Base-by-base conservation (phyloP, 2,113 vertebrate species). In the Mastomys coucha region DNA sequence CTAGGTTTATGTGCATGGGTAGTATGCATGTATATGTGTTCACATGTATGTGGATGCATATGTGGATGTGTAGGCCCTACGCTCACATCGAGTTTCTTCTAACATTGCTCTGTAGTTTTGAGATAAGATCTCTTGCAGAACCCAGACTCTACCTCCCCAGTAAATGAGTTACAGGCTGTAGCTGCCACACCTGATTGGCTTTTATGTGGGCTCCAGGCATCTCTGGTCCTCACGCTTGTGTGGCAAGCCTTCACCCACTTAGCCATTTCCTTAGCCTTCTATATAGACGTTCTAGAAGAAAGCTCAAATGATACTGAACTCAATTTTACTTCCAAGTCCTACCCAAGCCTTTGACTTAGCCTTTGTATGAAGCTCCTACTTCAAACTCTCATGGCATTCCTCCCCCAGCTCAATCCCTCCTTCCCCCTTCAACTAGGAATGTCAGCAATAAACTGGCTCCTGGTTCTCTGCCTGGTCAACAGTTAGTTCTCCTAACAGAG, bases 321-420 rank as follows among this genome's bases (percentile, higher is more conserved):
- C 88, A 96, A 90, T 6, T 33, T 20, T 5, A 91, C 33, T 2
- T 58, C 42, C 6, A 82, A 94, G 95, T 89, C 11, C 67, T 91
- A 72, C 65, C 14, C 80, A 91, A 95, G 85, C 45, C 70, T 93
- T 93, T 75, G n/a, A 93, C 39, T 73, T 60, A 87, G 4, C 6
- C 16, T 84, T 82, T 82, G 89, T 81, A 5, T 92, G 70, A 96
- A 90, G 94, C n/a, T 78, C 5, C 72, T 63, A 53, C 60, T 65
- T 72, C 67, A 80, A 90, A 49, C 8, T 91, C 33, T 45, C 42
- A 9, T 49, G 9, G 72, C 39, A 86, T 13, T 28, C 65, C 80
- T 60, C 81, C 42, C 51, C 24, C 73, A 39, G 49, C 81, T 86
- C 13, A 24, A 19, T n/a, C 58, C 39, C 1, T 87, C 33, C 58